Evolutionary conservation across 2,797 vertebrate genomes (phyloP).

Genomic region (Tapera naevia): DNA sequence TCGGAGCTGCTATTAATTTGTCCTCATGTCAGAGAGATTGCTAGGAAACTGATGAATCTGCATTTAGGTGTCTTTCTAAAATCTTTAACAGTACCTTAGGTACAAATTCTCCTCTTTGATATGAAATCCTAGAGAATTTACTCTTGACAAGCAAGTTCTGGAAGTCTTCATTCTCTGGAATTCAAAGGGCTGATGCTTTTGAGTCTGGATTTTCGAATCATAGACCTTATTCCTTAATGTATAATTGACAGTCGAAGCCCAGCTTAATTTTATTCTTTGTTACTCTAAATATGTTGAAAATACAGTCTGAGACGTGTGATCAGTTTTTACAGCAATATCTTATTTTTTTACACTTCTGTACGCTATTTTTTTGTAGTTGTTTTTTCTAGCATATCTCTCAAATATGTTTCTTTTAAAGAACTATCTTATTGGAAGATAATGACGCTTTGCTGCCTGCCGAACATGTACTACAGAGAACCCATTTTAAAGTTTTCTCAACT

Average conservation of each 20-base stretch:
- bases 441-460: background rate
- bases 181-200: slow-evolving; percentile 12
- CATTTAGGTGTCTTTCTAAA: background rate
- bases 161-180: slow-evolving; percentile 45
- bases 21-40: background rate
- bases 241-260: background rate
- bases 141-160: slow-evolving; percentile 43
- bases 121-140: slow-evolving; percentile 56
- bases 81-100: slow-evolving; percentile 20
- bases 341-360: background rate
- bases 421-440: background rate
- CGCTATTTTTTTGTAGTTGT: background rate
- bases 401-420: background rate
- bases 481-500: background rate
- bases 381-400: background rate
- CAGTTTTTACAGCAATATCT: background rate
- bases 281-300: background rate
- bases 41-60: background rate
- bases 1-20: background rate
- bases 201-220: background rate
- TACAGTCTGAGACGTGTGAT: background rate
- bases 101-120: slow-evolving; percentile 53
- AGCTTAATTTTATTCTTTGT: background rate
- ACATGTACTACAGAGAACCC: fast-evolving
- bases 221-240: background rate